Evolutionary conservation across 2,797 vertebrate genomes (phyloP).

Genomic region (Pteropus rufus): DNA sequence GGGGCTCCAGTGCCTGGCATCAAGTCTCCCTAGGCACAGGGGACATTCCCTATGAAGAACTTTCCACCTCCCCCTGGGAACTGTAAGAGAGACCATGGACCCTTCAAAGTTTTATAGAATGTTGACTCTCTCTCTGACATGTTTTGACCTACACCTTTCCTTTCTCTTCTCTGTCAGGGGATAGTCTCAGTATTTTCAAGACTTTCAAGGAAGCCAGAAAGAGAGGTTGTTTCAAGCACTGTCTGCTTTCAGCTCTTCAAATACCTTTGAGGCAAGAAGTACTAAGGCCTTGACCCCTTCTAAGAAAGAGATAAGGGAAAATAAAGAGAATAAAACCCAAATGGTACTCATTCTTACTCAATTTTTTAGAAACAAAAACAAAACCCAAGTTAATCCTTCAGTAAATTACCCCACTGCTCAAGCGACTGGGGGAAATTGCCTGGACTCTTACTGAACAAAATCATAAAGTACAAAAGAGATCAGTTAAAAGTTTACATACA

Average conservation of each 20-base stretch:
- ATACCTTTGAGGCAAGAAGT: background rate
- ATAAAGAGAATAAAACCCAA: background rate
- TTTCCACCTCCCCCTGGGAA: background rate
- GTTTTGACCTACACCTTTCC: background rate
- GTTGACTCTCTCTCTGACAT: background rate
- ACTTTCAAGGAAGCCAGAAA: conserved; percentile 21
- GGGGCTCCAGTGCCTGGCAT: background rate
- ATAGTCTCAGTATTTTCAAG: background rate
- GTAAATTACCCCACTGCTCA: background rate
- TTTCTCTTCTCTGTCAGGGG: background rate
- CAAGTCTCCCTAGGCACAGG: background rate
- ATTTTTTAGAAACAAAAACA: conserved; percentile 39
- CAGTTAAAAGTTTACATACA: background rate
- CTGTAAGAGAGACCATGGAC: background rate
- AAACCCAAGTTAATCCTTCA: background rate
- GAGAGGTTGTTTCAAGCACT: background rate
- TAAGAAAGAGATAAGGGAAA: background rate
- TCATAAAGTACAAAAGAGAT: background rate
- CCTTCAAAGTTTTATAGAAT: background rate
- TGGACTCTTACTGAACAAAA: background rate
- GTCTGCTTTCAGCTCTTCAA: conserved; percentile 29
- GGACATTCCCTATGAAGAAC: background rate
- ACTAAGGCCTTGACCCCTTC: background rate
- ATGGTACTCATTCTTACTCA: background rate
- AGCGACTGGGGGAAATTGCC: background rate